Evolutionary conservation across 2,113 vertebrate species (phyloP).

Genomic region (Danio rerio): DNA sequence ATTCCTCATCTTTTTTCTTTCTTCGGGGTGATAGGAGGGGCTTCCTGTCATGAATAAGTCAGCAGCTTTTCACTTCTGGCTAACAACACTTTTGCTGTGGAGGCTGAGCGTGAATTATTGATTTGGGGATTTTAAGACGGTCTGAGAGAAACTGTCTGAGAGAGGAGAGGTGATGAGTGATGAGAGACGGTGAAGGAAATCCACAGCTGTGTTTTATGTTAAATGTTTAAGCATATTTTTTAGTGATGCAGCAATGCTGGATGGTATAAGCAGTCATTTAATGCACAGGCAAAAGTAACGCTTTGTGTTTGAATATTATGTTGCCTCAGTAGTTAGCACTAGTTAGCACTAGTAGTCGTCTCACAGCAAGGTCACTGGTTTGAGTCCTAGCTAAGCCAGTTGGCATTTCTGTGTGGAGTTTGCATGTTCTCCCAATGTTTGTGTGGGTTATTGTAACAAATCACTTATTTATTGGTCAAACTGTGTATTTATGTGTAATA

Average conservation of each 20-base stretch:
- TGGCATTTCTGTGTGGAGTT: no score
- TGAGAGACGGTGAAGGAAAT: background rate
- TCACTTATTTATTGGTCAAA: no score
- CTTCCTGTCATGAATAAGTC: conserved; percentile 53
- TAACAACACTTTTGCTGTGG: conserved; percentile 26
- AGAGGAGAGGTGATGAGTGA: background rate
- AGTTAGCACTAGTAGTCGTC: no score
- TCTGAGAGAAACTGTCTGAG: conserved; percentile 18
- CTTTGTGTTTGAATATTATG: no score
- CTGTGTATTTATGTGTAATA: no score
- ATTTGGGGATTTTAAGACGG: conserved; percentile 43
- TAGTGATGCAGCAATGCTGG: background rate
- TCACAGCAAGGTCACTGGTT: no score
- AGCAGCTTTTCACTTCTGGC: conserved; percentile 32
- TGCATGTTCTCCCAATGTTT: no score
- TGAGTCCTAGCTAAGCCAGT: no score
- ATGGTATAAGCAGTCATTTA: background rate
- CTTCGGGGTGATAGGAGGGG: background rate
- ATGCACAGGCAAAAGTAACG: background rate
- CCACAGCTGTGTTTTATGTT: background rate
- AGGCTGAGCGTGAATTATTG: conserved; percentile 42
- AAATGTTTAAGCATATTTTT: background rate
- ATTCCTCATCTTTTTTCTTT: background rate
- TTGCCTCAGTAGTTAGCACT: no score
- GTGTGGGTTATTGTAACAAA: no score